Evolutionary conservation across 64 coral and sea anemone genomes (phyloP).

Genomic region (Montipora cactus): DNA sequence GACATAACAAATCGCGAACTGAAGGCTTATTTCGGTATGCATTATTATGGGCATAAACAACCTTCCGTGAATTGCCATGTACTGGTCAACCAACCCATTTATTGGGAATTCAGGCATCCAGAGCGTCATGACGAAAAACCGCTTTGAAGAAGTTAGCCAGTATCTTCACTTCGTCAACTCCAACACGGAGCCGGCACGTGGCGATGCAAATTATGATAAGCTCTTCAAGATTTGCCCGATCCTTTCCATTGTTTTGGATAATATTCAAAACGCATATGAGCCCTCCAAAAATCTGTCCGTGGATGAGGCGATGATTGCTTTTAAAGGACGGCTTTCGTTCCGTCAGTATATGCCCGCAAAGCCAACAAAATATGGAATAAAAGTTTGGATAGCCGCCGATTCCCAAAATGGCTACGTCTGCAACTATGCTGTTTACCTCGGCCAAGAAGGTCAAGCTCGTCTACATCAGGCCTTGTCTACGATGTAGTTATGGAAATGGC

Average conservation of each 20-base stretch:
- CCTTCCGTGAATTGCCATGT: no score
- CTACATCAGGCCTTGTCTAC: conserved; percentile 39
- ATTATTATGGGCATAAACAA: no score
- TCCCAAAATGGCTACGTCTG: no score
- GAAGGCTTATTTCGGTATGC: no score
- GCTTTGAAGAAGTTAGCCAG: conserved; percentile 35
- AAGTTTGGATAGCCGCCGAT: conserved; percentile 65
- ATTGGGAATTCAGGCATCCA: not conserved
- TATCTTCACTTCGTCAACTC: conserved; percentile 10
- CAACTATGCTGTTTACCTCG: conserved; percentile 33
- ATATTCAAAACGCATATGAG: no score
- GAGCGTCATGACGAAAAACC: conserved; percentile 8
- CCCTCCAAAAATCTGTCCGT: no score
- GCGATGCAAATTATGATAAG: not conserved
- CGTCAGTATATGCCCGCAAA: not conserved
- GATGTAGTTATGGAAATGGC: conserved; percentile 71
- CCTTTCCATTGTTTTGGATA: not conserved
- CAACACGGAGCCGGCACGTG: not conserved
- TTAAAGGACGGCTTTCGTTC: not conserved
- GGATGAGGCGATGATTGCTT: no score
- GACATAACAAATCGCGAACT: not conserved
- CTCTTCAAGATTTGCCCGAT: conserved; percentile 28
- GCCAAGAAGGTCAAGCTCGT: not conserved
- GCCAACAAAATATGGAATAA: conserved; percentile 66
- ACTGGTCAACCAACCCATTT: no score